These are phyloP conservation scores for Steinernema scapterisci DNA, from an alignment of 2,888 invertebrate genomes.

Conservation along the genomic window DNA sequence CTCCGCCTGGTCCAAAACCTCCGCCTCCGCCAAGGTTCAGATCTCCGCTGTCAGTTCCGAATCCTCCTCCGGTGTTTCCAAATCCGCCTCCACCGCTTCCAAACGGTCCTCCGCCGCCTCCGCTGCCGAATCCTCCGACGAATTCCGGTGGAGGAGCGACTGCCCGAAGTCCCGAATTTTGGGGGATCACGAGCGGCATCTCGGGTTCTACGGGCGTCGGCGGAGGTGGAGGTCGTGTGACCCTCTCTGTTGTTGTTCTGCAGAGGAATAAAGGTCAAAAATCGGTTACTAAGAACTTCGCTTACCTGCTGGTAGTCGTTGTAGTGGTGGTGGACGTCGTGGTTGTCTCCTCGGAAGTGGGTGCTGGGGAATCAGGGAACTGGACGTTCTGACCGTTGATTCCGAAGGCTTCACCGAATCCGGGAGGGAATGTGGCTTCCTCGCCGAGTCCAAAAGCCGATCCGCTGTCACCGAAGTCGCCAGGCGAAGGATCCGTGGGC, in stretches of 20 bases:
- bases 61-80: slow-evolving; percentile 36
- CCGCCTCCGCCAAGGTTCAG: slow-evolving; percentile 43
- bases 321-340: slow-evolving; percentile 22
- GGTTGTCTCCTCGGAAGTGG: neutral
- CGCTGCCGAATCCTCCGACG: slow-evolving; percentile 46
- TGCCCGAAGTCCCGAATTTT: slow-evolving; percentile 64
- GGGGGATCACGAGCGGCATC: slow-evolving; percentile 56
- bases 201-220: slow-evolving; percentile 38
- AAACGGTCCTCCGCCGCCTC: slow-evolving; percentile 22
- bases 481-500: neutral
- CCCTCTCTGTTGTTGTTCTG: slow-evolving; percentile 8
- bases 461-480: neutral
- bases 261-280: neutral
- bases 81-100: slow-evolving; percentile 38
- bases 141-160: slow-evolving; percentile 65
- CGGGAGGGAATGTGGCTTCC: slow-evolving; percentile 6
- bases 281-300: neutral
- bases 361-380: neutral
- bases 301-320: neutral
- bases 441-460: slow-evolving; percentile 23
- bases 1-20: slow-evolving; percentile 35
- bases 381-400: slow-evolving; percentile 22
- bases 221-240: neutral
- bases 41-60: slow-evolving; percentile 30
- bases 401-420: slow-evolving; percentile 20